These are phyloP conservation scores for Tenodera sinensis DNA, from an alignment of 2,888 invertebrate species.

Conservation along the genomic window DNA sequence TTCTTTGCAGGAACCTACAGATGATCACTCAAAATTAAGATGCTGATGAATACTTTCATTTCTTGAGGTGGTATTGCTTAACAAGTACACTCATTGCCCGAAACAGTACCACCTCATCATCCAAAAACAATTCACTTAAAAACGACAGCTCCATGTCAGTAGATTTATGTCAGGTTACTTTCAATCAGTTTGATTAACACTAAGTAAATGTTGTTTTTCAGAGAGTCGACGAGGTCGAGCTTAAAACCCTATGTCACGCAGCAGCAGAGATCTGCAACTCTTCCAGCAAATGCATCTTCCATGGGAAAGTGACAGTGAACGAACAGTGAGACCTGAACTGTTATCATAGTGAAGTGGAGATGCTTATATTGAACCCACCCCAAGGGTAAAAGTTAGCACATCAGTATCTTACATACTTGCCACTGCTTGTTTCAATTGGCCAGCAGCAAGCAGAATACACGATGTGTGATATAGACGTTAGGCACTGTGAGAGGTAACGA, in stretches of 20 bases:
- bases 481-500: background rate
- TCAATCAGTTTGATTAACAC: background rate
- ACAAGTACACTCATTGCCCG: too few species aligned
- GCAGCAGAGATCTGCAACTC: slow-evolving; percentile 80
- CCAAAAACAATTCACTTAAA: too few species aligned
- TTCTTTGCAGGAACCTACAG: too few species aligned
- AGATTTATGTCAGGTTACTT: background rate
- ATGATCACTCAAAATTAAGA: too few species aligned
- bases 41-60: too few species aligned
- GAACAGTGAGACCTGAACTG: background rate
- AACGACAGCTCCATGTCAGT: too few species aligned
- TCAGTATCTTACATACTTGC: background rate
- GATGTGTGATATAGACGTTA: background rate
- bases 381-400: background rate
- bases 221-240: slow-evolving; percentile 75
- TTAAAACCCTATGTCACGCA: slow-evolving; percentile 66
- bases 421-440: background rate
- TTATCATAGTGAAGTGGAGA: background rate
- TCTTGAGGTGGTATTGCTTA: too few species aligned
- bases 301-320: slow-evolving; percentile 26
- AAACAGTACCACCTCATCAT: too few species aligned
- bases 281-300: slow-evolving; percentile 52
- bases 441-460: background rate
- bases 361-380: background rate
- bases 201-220: slow-evolving; percentile 43